A percentile compares a stretch with the other conserved stretches of the same genome.
These are phyloP conservation scores for Diaprepes abbreviatus DNA, from an alignment of 2,888 invertebrate species.

Conservation along the genomic window DNA sequence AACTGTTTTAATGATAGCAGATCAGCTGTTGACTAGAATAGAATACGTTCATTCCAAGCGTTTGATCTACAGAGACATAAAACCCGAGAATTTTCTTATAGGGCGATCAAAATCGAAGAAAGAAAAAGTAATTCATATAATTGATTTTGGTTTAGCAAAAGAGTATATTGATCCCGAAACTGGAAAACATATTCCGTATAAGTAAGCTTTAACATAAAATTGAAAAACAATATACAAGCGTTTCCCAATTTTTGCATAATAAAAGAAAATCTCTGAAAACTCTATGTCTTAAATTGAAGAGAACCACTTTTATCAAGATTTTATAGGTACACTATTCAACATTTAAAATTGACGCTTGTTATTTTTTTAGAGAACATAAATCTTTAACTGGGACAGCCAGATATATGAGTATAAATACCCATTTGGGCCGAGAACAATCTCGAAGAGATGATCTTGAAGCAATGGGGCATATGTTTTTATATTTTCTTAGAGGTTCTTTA, in stretches of 20 bases:
- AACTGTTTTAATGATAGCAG: slow-evolving; percentile 80
- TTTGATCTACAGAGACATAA: slow-evolving; percentile 99
- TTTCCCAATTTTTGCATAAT: no score
- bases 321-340: no score
- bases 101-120: slow-evolving; percentile 97
- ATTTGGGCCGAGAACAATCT: slow-evolving; percentile 99
- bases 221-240: no score
- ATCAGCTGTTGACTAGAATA: slow-evolving; percentile 90
- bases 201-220: slow-evolving; percentile 50
- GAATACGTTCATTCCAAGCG: slow-evolving; percentile 99
- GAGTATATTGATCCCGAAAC: slow-evolving; percentile 99
- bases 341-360: no score
- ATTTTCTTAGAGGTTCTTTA: slow-evolving; percentile 98
- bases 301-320: no score
- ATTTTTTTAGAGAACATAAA: slow-evolving; percentile 95
- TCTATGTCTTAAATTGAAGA: no score
- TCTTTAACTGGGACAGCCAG: slow-evolving; percentile 99
- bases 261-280: no score
- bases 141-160: slow-evolving; percentile 99
- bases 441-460: slow-evolving; percentile 99
- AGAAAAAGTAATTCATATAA: slow-evolving; percentile 99
- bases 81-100: slow-evolving; percentile 99
- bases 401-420: slow-evolving; percentile 99
- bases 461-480: slow-evolving; percentile 99
- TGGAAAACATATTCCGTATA: slow-evolving; percentile 99